phyloP scores from a whole-genome alignment of 2,113 vertebrate genomes.

The Procavia capensis region DNA sequence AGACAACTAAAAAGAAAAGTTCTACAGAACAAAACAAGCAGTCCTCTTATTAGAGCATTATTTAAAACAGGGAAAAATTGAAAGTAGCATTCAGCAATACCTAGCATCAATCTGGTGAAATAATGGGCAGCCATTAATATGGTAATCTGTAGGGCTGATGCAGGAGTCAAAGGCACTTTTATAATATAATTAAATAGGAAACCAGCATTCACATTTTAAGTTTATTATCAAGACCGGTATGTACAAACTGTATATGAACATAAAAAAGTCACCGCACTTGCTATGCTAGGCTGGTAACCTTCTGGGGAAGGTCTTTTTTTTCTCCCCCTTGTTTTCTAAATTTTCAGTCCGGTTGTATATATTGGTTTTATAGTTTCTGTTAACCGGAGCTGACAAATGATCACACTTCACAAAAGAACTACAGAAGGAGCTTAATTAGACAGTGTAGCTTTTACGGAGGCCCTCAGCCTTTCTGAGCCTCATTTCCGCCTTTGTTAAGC shows the following conservation, averaged over 20 bases:
- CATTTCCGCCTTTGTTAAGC: slow-evolving; percentile 61
- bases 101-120: not conserved
- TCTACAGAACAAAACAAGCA: slow-evolving; percentile 23
- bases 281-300: not conserved
- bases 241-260: not conserved
- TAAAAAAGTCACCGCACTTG: not conserved
- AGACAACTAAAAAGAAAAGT: slow-evolving; percentile 56
- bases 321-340: slow-evolving; percentile 38
- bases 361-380: slow-evolving; percentile 74
- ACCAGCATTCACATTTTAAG: not conserved
- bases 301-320: not conserved
- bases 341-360: slow-evolving; percentile 52
- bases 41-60: not conserved
- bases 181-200: not conserved
- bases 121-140: not conserved
- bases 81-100: slow-evolving; percentile 45
- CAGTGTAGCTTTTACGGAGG: slow-evolving; percentile 56
- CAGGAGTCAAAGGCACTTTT: not conserved
- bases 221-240: not conserved
- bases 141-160: not conserved
- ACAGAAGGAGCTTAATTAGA: slow-evolving; percentile 74
- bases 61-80: slow-evolving; percentile 15
- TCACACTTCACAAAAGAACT: slow-evolving; percentile 69
- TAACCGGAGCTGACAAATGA: slow-evolving; percentile 72
- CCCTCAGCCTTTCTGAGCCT: slow-evolving; percentile 70